Evolutionary conservation across 2,113 vertebrate species (phyloP).

Genomic region (Peromyscus polionotus): DNA sequence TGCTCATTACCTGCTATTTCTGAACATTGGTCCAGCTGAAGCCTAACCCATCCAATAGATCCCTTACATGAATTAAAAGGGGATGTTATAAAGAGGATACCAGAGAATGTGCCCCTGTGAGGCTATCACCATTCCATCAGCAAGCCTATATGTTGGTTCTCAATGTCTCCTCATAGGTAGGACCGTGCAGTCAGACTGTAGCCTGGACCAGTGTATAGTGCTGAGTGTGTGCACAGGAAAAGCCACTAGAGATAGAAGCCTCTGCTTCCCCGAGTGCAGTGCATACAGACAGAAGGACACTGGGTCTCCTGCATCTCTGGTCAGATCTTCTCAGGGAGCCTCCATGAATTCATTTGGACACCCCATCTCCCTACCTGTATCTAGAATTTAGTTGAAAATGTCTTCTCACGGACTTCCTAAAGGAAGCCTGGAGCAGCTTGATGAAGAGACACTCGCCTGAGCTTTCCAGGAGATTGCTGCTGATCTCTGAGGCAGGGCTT

Average conservation of each 20-base stretch:
- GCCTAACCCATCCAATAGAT: too few relatives aligned
- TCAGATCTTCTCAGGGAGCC: neutral
- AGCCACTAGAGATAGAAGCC: neutral
- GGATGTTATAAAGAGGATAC: neutral
- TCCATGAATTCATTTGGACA: neutral
- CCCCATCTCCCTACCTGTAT: too few relatives aligned
- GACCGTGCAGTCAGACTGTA: neutral
- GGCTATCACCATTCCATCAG: too few relatives aligned
- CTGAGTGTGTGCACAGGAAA: too few relatives aligned
- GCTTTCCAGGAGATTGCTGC: neutral
- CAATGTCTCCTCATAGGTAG: neutral
- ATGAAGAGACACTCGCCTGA: neutral
- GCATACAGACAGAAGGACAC: neutral
- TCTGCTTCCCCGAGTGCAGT: neutral
- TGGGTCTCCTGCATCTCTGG: neutral
- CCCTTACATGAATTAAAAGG: neutral
- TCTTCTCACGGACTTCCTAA: neutral
- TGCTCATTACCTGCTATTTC: neutral
- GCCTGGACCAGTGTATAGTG: neutral
- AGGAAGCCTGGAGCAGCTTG: neutral
- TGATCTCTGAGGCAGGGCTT: too few relatives aligned
- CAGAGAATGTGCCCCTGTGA: neutral
- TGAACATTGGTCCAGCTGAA: neutral
- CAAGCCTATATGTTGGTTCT: neutral
- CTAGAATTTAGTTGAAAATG: neutral